Evolutionary conservation across 1,140 invertebrate genomes (phyloP).

Genomic region (Heterodera schachtii): DNA sequence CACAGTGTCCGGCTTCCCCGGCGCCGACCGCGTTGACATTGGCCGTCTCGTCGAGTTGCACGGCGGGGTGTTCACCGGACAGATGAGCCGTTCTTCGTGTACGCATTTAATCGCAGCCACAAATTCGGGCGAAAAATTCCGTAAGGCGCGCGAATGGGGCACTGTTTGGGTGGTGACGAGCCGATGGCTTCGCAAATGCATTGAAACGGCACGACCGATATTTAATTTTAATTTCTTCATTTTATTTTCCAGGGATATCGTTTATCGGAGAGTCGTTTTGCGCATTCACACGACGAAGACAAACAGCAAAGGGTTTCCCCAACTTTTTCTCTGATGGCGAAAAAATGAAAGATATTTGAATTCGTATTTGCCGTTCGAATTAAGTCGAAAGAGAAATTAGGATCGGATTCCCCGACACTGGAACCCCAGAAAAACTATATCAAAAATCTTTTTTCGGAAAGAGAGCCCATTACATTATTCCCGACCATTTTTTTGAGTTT

Average conservation of each 20-base stretch:
- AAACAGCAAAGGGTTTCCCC: neutral
- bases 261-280: neutral
- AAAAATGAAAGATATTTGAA: neutral
- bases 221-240: neutral
- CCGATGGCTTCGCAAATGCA: conserved; percentile 30
- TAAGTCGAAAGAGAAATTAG: no score
- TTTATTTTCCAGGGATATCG: conserved; percentile 5
- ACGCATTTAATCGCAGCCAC: conserved; percentile 23
- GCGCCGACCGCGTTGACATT: conserved; percentile 14
- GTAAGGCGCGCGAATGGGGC: conserved; percentile 19
- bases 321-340: neutral
- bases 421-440: no score
- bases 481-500: no score
- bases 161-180: conserved; percentile 21
- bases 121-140: conserved; percentile 33
- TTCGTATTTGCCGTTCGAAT: no score
- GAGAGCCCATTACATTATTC: no score
- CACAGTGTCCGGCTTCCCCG: conserved; percentile 25
- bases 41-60: conserved; percentile 29
- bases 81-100: conserved; percentile 17
- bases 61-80: conserved; percentile 27
- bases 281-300: neutral
- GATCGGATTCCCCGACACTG: no score
- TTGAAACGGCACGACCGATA: conserved; percentile 5
- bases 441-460: no score